Evolutionary conservation across 92 coral and sea anemone species (phyloP), one percentile per base, ranked within the genome.

Genomic region (Parazoanthus swiftii): DNA sequence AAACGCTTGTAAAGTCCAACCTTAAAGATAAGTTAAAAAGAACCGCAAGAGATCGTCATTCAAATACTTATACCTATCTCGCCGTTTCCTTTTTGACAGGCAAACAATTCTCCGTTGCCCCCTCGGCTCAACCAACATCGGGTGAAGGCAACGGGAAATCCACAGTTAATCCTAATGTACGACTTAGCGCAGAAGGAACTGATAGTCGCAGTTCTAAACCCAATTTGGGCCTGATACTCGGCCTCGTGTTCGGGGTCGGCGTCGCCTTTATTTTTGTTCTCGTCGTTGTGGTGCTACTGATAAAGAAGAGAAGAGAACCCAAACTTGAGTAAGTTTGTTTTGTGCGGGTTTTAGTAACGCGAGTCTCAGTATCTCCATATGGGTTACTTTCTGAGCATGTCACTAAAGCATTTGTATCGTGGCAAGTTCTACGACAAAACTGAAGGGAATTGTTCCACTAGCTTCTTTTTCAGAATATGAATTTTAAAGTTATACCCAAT

Each of bases 321-420:
- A 80, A 81, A 76, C 92, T 95, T 20, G 90, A 95, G 98, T 95
- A 91, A 95, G 98, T 95, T 29, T 74, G 3, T 58, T 58, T 18
- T 14, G n/a, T 46, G 50, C 50, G 8, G 65, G 8, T 3, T 56
- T 56, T 9, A 56, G 68, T 63, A 25, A 18, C 4, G 25, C 68
- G 4, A 18, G 68, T 63, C 6, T 63, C 68, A 16, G n/a, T 63
- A 25, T 18, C 68, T 63, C 20, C 25, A 63, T 3, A 0, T 29
- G 68, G 68, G 14, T 51, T 51, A 51, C 11, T 51, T 0, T 51
- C 16, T 11, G 16, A 51, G 58, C 11, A 44, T 44, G 50, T 44
- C 50, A 44, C 8, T 3, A 44, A 44, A 44, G 50, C 50, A 44
- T 3, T 44, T 29, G 33, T 29, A 29, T 29, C 33, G 33, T 29